Evolutionary conservation across 2,113 vertebrate genomes (phyloP).

Genomic region (Tauraco erythrolophus): DNA sequence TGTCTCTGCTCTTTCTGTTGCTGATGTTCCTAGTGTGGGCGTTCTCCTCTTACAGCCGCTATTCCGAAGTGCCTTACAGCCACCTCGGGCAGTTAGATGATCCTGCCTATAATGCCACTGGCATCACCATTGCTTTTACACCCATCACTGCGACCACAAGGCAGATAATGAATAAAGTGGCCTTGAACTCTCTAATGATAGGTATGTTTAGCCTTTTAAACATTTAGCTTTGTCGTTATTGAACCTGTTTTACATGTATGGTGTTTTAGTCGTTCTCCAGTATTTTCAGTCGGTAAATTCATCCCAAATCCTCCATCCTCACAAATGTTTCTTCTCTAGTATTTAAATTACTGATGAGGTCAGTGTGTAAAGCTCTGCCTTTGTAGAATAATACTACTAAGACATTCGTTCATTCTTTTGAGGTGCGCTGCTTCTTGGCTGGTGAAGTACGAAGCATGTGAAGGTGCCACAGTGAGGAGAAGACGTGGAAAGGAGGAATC

Average conservation of each 20-base stretch:
- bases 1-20: conserved; percentile 42
- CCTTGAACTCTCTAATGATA: conserved; percentile 43
- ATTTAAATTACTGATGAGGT: neutral
- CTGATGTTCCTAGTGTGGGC: fast-evolving
- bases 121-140: conserved; percentile 34
- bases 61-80: neutral
- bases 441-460: neutral
- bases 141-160: conserved; percentile 26
- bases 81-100: conserved; percentile 43
- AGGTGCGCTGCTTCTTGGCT: neutral
- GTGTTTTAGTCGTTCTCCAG: neutral
- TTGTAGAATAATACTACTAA: neutral
- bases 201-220: neutral
- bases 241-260: fast-evolving
- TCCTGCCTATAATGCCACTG: conserved; percentile 35
- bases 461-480: neutral
- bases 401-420: neutral
- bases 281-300: neutral
- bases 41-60: fast-evolving
- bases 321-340: neutral
- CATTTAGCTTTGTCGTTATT: neutral
- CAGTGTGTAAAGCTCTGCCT: neutral
- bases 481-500: neutral
- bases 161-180: conserved; percentile 66
- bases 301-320: neutral